Conservation (phyloP, 2,113 vertebrate genomes). For the Periophthalmus modestus region DNA sequence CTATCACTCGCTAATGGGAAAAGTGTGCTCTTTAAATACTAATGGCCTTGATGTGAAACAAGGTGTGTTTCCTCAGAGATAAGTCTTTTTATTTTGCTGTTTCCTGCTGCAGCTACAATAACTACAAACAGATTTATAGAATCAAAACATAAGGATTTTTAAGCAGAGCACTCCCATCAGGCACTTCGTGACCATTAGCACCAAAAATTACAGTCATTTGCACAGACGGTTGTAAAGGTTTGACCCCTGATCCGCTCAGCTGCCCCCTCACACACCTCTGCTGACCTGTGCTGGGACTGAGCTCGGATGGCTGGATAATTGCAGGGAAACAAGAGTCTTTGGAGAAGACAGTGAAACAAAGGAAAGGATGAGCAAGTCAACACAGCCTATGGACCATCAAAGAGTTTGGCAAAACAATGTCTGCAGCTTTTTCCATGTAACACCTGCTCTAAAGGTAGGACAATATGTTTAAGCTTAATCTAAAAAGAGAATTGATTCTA, state of each 20-base stretch:
- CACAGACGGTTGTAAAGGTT: constrained; percentile 53
- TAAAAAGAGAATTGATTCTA: neutral
- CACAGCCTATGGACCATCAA: constrained; percentile 59
- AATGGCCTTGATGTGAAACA: constrained; percentile 55
- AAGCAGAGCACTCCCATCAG: neutral
- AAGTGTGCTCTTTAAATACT: constrained; percentile 49
- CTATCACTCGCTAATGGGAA: constrained; percentile 62
- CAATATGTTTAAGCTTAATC: neutral
- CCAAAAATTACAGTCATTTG: constrained; percentile 54
- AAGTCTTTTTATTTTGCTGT: constrained; percentile 29
- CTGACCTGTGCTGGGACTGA: constrained; percentile 58
- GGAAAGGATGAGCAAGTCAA: constrained; percentile 36
- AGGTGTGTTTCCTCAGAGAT: constrained; percentile 51
- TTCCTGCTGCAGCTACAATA: constrained; percentile 16
- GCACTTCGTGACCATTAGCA: constrained; percentile 44
- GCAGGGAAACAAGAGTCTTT: constrained; percentile 60
- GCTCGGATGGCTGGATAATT: constrained; percentile 65
- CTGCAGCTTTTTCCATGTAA: constrained; percentile 47
- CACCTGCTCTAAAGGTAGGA: constrained; percentile 47
- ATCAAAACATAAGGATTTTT: too few relatives aligned
- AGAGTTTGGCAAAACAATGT: constrained; percentile 54
- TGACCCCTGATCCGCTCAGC: constrained; percentile 49
- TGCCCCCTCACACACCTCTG: constrained; percentile 63
- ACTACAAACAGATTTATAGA: constrained; percentile 20
- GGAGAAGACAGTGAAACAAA: constrained; percentile 44